Evolutionary conservation across 2,797 vertebrate species (phyloP).

Genomic region (Scolopax rusticola): DNA sequence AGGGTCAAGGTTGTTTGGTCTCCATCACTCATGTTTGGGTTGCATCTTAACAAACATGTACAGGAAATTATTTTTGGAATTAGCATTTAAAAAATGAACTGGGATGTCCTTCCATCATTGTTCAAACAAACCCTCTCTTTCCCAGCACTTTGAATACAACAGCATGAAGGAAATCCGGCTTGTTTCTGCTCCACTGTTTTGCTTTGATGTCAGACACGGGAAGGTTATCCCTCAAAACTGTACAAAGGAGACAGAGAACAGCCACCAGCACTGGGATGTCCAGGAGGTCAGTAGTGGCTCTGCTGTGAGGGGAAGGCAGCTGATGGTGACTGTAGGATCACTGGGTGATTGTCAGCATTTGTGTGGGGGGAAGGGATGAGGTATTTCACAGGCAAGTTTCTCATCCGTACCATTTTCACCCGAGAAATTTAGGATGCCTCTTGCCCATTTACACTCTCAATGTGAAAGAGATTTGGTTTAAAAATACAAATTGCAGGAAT

Average conservation of each 20-base stretch:
- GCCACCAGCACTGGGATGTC: constrained; percentile 84
- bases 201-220: constrained; percentile 80
- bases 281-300: constrained; percentile 79
- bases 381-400: not conserved
- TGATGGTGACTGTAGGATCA: not conserved
- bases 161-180: constrained; percentile 82
- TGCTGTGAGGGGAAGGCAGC: not conserved
- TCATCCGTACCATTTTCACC: not conserved
- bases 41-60: not conserved
- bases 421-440: not conserved
- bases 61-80: constrained; percentile 8
- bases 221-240: constrained; percentile 83
- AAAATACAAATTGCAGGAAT: not conserved
- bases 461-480: not conserved
- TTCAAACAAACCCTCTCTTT: constrained; percentile 9
- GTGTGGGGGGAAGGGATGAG: not conserved
- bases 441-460: not conserved
- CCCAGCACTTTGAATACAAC: constrained; percentile 85
- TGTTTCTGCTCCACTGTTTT: constrained; percentile 75
- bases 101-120: not conserved
- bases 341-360: not conserved
- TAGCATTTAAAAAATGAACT: not conserved
- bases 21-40: not conserved
- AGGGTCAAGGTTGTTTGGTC: not conserved
- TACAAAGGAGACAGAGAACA: constrained; percentile 44